Evolutionary conservation across 37 sponge, comb jelly and placozoan genomes (phyloP).

Genomic region (Diacarnus erythraeanus): DNA sequence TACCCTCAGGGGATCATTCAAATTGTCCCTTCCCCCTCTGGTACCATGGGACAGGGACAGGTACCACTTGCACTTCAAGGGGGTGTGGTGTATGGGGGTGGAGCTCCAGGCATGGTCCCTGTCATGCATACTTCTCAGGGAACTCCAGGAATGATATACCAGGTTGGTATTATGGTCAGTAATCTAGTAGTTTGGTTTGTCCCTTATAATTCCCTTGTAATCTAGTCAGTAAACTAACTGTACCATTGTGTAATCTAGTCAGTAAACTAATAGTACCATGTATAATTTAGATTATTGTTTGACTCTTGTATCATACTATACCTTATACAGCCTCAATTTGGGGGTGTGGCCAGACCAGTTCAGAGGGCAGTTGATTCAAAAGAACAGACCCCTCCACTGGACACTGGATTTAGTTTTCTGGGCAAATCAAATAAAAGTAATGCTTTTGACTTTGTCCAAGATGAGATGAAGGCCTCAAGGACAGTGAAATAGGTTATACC

Average conservation of each 20-base stretch:
- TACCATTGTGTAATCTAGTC: too few species aligned
- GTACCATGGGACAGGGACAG: neutral
- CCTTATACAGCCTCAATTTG: neutral
- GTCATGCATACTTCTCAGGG: neutral
- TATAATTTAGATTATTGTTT: too few species aligned
- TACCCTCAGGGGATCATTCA: constrained; percentile 27
- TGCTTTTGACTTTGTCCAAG: constrained; percentile 92
- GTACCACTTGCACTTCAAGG: neutral
- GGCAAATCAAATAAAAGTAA: constrained; percentile 52
- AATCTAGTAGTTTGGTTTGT: neutral
- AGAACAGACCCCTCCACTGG: constrained; percentile 12
- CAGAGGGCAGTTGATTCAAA: constrained; percentile 38
- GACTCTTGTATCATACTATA: neutral
- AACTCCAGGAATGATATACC: neutral
- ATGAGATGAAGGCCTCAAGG: constrained; percentile 69
- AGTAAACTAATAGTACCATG: neutral
- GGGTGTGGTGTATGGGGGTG: constrained; percentile 9
- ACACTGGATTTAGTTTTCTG: constrained; percentile 73
- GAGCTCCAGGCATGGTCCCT: neutral
- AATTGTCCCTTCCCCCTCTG: neutral
- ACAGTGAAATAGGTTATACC: neutral
- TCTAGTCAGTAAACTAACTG: too few species aligned
- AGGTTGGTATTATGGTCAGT: neutral
- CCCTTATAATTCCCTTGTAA: too few species aligned
- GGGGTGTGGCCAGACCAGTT: constrained; percentile 70